Percentiles rank a stretch among this genome's conserved stretches.
Evolutionary conservation across 2,113 vertebrate genomes (phyloP).

Genomic region (Vireo altiloquus): DNA sequence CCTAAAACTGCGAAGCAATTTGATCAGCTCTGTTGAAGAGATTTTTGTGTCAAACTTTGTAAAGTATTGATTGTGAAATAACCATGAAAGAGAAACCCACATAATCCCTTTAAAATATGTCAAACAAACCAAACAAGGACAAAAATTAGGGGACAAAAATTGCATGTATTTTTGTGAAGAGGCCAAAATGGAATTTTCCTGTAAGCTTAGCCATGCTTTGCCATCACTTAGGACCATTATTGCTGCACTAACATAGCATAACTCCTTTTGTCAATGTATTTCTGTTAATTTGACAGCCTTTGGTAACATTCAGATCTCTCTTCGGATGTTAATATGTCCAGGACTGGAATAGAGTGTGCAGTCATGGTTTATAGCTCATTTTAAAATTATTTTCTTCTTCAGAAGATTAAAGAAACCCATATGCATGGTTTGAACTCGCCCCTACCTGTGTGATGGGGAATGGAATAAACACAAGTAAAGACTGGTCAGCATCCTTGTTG

Average conservation of each 20-base stretch:
- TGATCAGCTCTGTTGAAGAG: not conserved
- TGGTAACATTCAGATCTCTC: not conserved
- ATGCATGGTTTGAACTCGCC: not conserved
- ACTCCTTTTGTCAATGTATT: not conserved
- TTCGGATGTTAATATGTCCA: not conserved
- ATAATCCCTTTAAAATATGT: not conserved
- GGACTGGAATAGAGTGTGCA: not conserved
- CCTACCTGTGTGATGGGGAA: not conserved
- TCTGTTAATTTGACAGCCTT: constrained; percentile 1
- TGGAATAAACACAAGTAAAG: not conserved
- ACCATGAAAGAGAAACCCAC: not conserved
- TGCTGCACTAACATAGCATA: not conserved
- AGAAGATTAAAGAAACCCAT: not conserved
- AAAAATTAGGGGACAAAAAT: not conserved
- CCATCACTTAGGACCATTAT: not conserved
- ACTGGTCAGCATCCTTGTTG: not conserved
- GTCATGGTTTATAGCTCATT: not conserved
- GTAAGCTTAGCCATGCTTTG: not conserved
- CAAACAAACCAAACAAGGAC: not conserved
- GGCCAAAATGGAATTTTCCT: not conserved
- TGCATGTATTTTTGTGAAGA: not conserved
- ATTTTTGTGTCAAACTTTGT: not conserved
- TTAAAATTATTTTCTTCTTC: not conserved
- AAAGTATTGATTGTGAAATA: not conserved
- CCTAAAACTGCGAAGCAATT: not conserved